Percentiles rank a stretch among this genome's conserved stretches.
phyloP scores from a whole-genome alignment of 1,140 invertebrate genomes.

The Zaprionus camerounensis region DNA sequence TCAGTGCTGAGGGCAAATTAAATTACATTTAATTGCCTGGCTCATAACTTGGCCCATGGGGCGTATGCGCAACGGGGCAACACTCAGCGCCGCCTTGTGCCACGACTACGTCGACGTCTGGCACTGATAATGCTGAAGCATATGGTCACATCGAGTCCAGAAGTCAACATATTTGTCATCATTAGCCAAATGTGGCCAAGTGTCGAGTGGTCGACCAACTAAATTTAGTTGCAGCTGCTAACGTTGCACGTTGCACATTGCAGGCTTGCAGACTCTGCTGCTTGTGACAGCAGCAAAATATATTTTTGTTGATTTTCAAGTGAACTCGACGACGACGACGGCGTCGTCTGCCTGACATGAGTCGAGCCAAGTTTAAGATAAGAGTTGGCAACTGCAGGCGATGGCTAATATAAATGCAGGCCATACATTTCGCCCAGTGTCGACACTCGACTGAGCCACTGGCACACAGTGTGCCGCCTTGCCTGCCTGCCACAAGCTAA shows the following conservation, averaged over 20 bases:
- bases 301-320: slow-evolving; percentile 76
- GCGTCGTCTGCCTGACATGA: slow-evolving; percentile 48
- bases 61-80: slow-evolving; percentile 17
- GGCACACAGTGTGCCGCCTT: background rate
- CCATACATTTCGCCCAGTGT: slow-evolving; percentile 49
- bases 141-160: slow-evolving; percentile 15
- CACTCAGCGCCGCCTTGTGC: too few species aligned
- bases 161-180: slow-evolving; percentile 60
- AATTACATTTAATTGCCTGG: slow-evolving; percentile 80
- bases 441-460: slow-evolving; percentile 31
- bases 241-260: slow-evolving; percentile 25
- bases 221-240: slow-evolving; percentile 46
- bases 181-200: slow-evolving; percentile 58
- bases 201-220: slow-evolving; percentile 46
- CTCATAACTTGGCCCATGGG: slow-evolving; percentile 64
- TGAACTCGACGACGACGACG: slow-evolving; percentile 23
- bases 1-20: slow-evolving; percentile 63
- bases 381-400: slow-evolving; percentile 48
- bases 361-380: slow-evolving; percentile 49
- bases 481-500: too few species aligned
- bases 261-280: slow-evolving; percentile 39
- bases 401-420: slow-evolving; percentile 70
- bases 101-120: slow-evolving; percentile 9
- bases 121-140: slow-evolving; percentile 56
- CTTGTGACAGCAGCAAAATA: slow-evolving; percentile 64